A percentile compares a stretch with the other conserved stretches of the same genome.
phyloP scores from a whole-genome alignment of 1,140 invertebrate genomes.

The Brachionus plicatilis region DNA sequence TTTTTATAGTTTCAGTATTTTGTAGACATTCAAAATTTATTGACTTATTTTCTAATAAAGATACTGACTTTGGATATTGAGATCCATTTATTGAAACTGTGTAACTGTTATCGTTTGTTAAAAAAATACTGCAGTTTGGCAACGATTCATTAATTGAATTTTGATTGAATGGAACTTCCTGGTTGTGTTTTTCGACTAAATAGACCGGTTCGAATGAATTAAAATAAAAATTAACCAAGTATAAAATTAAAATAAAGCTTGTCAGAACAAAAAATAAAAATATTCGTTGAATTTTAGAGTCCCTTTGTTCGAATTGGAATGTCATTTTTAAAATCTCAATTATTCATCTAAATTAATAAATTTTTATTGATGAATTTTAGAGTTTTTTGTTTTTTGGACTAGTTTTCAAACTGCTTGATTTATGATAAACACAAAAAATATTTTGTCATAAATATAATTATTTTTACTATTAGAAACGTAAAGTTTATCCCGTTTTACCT shows the following conservation, averaged over 20 bases:
- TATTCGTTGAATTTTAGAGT: not conserved
- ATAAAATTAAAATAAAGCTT: not conserved
- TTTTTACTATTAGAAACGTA: not conserved
- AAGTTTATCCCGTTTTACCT: no score
- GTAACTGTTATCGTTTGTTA: not conserved
- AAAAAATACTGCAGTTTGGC: not conserved
- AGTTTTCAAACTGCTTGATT: no score
- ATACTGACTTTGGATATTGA: not conserved
- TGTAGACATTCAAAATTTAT: conserved; percentile 14
- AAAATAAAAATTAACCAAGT: not conserved
- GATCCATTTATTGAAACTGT: not conserved
- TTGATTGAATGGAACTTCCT: not conserved
- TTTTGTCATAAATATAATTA: not conserved
- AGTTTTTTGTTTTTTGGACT: no score
- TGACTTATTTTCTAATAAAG: not conserved
- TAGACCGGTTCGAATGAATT: not conserved
- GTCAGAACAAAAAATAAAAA: not conserved
- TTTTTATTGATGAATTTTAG: no score
- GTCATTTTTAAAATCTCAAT: not conserved
- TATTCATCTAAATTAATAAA: not conserved
- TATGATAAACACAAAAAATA: not conserved
- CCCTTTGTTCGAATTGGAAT: not conserved
- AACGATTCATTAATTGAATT: not conserved
- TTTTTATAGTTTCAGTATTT: not conserved
- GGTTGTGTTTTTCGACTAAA: not conserved